Evolutionary conservation across 2,888 invertebrate species (phyloP).

Genomic region (Acheta domesticus): DNA sequence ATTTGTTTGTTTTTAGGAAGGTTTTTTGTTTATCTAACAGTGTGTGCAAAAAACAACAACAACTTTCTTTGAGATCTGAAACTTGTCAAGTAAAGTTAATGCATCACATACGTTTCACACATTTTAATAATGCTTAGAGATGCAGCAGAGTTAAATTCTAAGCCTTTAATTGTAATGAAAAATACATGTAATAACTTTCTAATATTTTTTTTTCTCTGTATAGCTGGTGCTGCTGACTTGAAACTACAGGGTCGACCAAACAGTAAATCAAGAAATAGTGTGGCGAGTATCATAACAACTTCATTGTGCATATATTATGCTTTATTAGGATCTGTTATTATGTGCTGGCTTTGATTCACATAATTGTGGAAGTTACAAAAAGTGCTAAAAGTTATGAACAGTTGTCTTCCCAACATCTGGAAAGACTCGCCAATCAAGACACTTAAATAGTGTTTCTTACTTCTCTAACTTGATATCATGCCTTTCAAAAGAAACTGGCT

Average conservation of each 20-base stretch:
- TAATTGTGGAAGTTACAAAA: neutral
- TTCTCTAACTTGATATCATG: neutral
- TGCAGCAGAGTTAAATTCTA: no score
- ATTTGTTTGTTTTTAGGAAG: no score
- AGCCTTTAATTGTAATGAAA: no score
- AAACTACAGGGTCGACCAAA: neutral
- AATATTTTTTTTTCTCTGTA: no score
- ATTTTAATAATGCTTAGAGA: no score
- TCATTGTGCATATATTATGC: slow-evolving; percentile 7
- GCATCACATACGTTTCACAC: no score
- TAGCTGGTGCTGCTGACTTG: neutral
- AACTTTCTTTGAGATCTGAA: no score
- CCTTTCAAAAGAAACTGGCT: neutral
- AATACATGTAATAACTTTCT: no score
- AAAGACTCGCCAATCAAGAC: slow-evolving; percentile 18
- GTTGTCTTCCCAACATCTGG: slow-evolving; percentile 18
- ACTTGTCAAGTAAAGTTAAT: no score
- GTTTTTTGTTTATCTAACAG: no score
- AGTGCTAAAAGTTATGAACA: neutral
- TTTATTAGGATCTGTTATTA: neutral
- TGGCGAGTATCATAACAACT: neutral
- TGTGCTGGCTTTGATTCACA: neutral
- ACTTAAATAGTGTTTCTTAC: neutral
- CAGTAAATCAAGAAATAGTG: neutral
- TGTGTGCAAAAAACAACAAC: no score